Base-by-base conservation (phyloP, 2,797 vertebrate species). In the Aplochiton taeniatus region DNA sequence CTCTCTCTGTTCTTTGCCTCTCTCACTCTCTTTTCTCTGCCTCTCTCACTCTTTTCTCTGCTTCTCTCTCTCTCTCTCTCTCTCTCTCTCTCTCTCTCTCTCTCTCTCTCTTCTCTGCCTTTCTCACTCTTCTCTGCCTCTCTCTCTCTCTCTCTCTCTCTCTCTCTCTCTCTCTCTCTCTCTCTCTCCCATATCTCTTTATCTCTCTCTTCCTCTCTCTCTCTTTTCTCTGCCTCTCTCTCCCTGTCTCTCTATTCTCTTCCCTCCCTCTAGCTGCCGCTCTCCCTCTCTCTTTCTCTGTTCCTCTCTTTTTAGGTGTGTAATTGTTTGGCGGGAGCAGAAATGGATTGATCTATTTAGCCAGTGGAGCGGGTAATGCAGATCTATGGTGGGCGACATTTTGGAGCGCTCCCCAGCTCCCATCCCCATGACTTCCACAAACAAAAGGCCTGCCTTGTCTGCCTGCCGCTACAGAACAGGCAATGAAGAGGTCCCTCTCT, bases 361-460 rank as follows among this genome's bases (percentile, higher is more conserved):
- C 74, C 74, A 83, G 81, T 72, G 77, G 79, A 85, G 84, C 61
- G 55, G 74, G 76, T 85, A 87, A 88, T 83, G 87, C 69, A 84
- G 88, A 78, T 89, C 81, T 88, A 89, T 77, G 85, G 76, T 65
- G 82, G 85, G 81, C 69, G 71, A 86, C 76, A 69, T 72, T 78
- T 87, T 63, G 76, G 84, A 60, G 61, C 69, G 56, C 77, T 85
- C 70, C 80, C 79, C 85, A 83, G 84, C 79, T 84, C 86, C 68
- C 73, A 77, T 88, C 88, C 87, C 79, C 90, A 85, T 85, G 87
- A 88, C 87, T 86, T 85, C 86, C 85, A 84, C 88, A 90, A 90
- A 90, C 84, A 90, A 91, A 89, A 90, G 85, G 88, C 77, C 90
- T 92, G 90, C 87, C 87, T 88, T 91, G 89, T 92, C 83, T 91